Percentiles rank a stretch among this genome's conserved stretches.
These are phyloP conservation scores for Formica selysi DNA, from an alignment of 1,140 invertebrate genomes.

Conservation along the genomic window DNA sequence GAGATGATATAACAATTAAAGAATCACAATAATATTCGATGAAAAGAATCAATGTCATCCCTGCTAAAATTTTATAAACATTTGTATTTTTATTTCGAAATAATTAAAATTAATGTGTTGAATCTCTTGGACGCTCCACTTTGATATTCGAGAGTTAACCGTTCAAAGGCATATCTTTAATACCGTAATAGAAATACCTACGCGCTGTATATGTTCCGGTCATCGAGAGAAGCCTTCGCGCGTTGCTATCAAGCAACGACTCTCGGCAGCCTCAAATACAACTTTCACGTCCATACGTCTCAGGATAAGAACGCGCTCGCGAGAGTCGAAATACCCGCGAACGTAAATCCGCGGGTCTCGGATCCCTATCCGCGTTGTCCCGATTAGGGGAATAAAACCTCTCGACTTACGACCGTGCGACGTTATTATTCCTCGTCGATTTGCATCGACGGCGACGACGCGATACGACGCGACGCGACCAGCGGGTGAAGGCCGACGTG, in stretches of 20 bases:
- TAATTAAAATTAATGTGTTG: not conserved
- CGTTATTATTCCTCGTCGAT: constrained; percentile 44
- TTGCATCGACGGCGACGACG: constrained; percentile 32
- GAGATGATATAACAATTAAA: not conserved
- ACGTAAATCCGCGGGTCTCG: constrained; percentile 12
- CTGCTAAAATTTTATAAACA: not conserved
- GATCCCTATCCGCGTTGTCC: constrained; percentile 1
- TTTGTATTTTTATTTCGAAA: not conserved
- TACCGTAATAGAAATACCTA: not conserved
- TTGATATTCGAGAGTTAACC: not conserved
- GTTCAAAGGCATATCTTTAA: not conserved
- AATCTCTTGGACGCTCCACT: not conserved
- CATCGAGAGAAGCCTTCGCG: constrained; percentile 17
- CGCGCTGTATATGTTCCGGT: not conserved
- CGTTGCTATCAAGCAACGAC: constrained; percentile 18
- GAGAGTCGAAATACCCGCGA: not conserved
- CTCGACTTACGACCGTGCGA: constrained; percentile 27
- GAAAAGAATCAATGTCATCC: not conserved
- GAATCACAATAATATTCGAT: not conserved
- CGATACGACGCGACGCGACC: constrained; percentile 11
- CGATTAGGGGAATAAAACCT: constrained; percentile 42
- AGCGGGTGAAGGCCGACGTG: constrained; percentile 69
- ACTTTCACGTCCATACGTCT: constrained; percentile 41
- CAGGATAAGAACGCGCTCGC: not conserved
- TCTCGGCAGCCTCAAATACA: constrained; percentile 33